Conservation (phyloP, 2,888 invertebrate genomes). For the Tubulanus polymorphus region DNA sequence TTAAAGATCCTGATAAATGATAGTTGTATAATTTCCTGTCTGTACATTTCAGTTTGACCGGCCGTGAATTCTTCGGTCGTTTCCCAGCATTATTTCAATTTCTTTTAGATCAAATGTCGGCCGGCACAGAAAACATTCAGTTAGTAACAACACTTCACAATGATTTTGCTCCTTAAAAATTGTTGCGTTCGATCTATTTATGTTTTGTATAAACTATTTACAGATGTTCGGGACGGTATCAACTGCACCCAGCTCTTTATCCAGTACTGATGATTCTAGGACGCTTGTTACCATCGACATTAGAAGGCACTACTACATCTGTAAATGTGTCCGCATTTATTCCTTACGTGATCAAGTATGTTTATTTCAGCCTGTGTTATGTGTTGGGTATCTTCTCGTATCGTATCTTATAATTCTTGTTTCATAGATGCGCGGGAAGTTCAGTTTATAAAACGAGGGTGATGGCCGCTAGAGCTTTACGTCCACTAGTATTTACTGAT, state of each 20-base stretch:
- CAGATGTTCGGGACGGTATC: slow-evolving; percentile 13
- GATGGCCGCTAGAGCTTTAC: slow-evolving; percentile 69
- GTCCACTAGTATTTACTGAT: slow-evolving; percentile 59
- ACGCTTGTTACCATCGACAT: slow-evolving; percentile 70
- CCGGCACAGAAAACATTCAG: slow-evolving; percentile 33
- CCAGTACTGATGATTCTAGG: slow-evolving; percentile 74
- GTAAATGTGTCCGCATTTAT: slow-evolving; percentile 67
- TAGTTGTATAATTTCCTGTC: too few relatives aligned
- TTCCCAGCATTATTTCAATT: slow-evolving; percentile 65
- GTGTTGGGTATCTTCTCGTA: not conserved
- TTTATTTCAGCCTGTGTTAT: not conserved
- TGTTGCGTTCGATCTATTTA: too few relatives aligned
- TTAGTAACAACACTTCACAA: slow-evolving; percentile 14
- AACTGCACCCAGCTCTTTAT: slow-evolving; percentile 64
- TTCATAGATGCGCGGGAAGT: slow-evolving; percentile 63
- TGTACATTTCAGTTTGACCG: slow-evolving; percentile 55
- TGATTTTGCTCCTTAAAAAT: too few relatives aligned
- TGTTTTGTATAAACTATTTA: too few relatives aligned
- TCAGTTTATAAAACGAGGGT: slow-evolving; percentile 67
- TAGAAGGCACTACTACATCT: slow-evolving; percentile 67
- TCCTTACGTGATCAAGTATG: slow-evolving; percentile 58
- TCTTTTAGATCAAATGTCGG: slow-evolving; percentile 56
- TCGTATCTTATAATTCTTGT: not conserved
- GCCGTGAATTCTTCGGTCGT: slow-evolving; percentile 71
- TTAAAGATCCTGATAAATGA: too few relatives aligned